Conservation (phyloP, 2,113 vertebrate genomes). For the Catharus bicknelli region DNA sequence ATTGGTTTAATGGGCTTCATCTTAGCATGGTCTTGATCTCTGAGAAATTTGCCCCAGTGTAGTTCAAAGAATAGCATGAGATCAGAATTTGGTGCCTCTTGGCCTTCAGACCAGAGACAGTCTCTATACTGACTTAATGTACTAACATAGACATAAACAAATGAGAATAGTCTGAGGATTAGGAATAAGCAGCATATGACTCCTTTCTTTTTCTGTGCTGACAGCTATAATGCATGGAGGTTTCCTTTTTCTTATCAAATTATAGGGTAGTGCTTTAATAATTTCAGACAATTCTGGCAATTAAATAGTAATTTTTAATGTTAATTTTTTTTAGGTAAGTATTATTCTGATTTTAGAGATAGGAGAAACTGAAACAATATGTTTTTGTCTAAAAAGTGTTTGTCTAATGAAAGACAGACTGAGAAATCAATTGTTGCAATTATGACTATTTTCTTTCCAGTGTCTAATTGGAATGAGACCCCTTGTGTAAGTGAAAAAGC, state of each 20-base stretch:
- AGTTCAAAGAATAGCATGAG: background rate
- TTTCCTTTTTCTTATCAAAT: background rate
- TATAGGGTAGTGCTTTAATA: background rate
- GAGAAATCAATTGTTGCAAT: background rate
- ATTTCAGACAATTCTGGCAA: background rate
- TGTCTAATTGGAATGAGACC: background rate
- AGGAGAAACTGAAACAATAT: background rate
- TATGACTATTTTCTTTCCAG: background rate
- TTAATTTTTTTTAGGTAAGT: background rate
- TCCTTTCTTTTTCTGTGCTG: background rate
- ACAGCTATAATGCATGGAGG: background rate
- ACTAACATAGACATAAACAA: background rate
- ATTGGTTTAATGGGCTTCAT: background rate
- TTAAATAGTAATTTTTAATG: background rate
- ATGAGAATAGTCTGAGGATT: background rate
- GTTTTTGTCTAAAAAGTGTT: background rate
- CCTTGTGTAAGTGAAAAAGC: background rate
- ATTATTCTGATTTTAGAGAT: background rate
- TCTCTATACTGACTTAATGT: background rate
- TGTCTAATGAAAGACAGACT: background rate
- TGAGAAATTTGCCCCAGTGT: background rate
- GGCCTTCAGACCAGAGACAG: background rate
- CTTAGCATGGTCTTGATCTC: background rate
- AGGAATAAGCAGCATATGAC: background rate
- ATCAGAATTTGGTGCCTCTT: background rate